phyloP scores from a whole-genome alignment of 2,113 vertebrate genomes.

The Eudyptes chrysolophus region DNA sequence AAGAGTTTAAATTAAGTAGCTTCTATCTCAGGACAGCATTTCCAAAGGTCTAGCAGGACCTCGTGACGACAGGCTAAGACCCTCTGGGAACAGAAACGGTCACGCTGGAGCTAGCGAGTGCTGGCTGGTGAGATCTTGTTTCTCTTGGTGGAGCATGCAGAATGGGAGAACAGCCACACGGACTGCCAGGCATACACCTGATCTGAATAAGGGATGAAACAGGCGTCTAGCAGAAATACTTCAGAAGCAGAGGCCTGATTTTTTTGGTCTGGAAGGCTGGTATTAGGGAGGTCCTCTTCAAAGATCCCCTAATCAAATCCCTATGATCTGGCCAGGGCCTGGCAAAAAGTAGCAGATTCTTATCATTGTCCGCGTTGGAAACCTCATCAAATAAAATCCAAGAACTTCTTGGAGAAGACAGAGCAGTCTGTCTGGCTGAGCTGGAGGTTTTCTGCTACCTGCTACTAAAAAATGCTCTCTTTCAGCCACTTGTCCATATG shows the following conservation, averaged over 20 bases:
- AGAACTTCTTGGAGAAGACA: neutral
- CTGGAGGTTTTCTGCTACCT: neutral
- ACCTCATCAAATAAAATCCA: neutral
- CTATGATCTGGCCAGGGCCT: neutral
- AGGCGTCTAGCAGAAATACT: neutral
- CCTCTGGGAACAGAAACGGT: neutral
- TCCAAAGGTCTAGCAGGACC: neutral
- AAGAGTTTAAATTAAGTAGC: neutral
- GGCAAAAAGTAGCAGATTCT: neutral
- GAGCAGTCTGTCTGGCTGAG: neutral
- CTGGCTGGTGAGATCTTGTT: neutral
- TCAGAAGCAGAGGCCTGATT: neutral
- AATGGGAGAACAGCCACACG: neutral
- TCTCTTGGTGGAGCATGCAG: rapidly evolving
- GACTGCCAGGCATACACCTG: neutral
- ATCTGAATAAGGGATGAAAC: neutral
- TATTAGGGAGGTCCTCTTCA: neutral
- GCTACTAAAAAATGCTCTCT: neutral
- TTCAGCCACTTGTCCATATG: neutral
- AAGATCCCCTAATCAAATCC: neutral
- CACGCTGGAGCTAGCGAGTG: neutral
- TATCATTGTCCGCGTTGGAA: neutral
- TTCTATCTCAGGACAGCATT: neutral
- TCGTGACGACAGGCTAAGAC: neutral
- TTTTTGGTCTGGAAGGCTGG: neutral